phyloP scores from a whole-genome alignment of 30 jellyfish, hydroid and myxozoan genomes.

The Aurelia sp. region DNA sequence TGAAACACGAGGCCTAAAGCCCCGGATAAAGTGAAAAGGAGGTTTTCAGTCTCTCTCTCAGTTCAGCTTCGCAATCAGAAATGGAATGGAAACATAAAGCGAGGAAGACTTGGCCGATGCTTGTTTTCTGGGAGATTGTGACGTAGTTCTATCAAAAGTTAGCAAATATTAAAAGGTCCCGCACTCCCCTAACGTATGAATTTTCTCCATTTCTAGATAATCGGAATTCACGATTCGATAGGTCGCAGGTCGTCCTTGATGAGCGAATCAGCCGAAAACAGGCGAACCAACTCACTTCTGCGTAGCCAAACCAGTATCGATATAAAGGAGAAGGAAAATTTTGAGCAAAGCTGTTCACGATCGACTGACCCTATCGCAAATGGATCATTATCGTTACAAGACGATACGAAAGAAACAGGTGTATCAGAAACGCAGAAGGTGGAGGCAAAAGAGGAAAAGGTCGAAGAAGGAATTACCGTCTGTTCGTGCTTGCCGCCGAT shows the following conservation, averaged over 20 bases:
- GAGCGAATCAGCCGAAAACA: constrained; percentile 19
- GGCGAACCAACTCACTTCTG: constrained; percentile 50
- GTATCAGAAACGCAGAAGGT: background rate
- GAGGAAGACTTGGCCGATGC: no score
- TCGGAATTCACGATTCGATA: constrained; percentile 48
- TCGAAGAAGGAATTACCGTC: constrained; percentile 59
- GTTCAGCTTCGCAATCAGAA: no score
- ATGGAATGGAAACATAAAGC: no score
- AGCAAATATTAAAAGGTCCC: no score
- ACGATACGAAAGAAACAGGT: constrained; percentile 11
- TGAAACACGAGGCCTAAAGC: no score
- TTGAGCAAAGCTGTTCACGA: constrained; percentile 28
- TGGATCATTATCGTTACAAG: constrained; percentile 25
- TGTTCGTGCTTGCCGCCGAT: constrained; percentile 95
- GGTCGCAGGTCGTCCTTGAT: constrained; percentile 43
- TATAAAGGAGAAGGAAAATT: constrained; percentile 51
- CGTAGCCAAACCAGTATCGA: constrained; percentile 66
- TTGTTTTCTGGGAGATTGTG: no score
- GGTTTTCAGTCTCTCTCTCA: no score
- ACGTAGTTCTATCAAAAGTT: no score
- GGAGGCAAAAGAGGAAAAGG: constrained; percentile 44
- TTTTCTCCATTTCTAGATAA: constrained; percentile 9
- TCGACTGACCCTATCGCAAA: constrained; percentile 68
- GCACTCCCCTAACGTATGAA: no score
- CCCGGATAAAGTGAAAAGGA: no score